Evolutionary conservation across 2,797 vertebrate species (phyloP), one percentile per base, ranked within the genome.

Genomic region (Podargus strigoides): DNA sequence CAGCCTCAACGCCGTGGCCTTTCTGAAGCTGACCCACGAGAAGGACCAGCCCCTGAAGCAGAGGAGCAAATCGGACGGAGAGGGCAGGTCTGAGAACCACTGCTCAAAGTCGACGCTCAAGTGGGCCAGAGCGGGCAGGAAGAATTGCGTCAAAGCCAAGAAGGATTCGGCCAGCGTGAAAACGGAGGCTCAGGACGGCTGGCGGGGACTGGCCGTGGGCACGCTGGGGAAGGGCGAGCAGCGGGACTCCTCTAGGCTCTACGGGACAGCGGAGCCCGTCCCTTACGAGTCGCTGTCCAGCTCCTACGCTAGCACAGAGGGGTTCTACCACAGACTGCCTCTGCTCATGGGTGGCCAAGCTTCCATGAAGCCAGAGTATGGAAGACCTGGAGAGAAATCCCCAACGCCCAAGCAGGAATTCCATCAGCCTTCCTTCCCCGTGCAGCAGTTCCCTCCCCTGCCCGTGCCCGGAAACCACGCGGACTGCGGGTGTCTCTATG

Each of bases 291-390:
- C 98, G 2, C 98, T 98, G 96, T 98, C 98, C 93, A 98, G 98
- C 96, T 98, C 98, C 96, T 98, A 98, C 9, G 98, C 98, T 85
- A 98, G 97, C 91, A 98, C 98, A 2, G 98, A 98, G 41, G 98
- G 98, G 77, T 98, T 99, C 95, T 99, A 98, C 94, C 98, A 98
- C 97, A 98, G 98, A 95, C 98, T 99, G 95, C 98, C 99, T 95
- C 98, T 99, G 96, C 98, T 99, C 74, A 99, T 99, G 97, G 98
- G 98, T 16, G 99, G 99, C 63, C 99, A 99, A 96, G 98, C 98
- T 87, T 97, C 98, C 89, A 98, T 98, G 97, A 98, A 98, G 91
- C 98, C 98, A 0, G 98, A 98, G 86, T 99, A 98, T 46, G 98
- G 98, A 87, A 98, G 99, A 75, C 98, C 98, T 0, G 99, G 99